A percentile compares a stretch with the other conserved stretches of the same genome.
These are phyloP conservation scores for Hirudo medicinalis DNA, from an alignment of 1,140 invertebrate genomes.

Conservation along the genomic window DNA sequence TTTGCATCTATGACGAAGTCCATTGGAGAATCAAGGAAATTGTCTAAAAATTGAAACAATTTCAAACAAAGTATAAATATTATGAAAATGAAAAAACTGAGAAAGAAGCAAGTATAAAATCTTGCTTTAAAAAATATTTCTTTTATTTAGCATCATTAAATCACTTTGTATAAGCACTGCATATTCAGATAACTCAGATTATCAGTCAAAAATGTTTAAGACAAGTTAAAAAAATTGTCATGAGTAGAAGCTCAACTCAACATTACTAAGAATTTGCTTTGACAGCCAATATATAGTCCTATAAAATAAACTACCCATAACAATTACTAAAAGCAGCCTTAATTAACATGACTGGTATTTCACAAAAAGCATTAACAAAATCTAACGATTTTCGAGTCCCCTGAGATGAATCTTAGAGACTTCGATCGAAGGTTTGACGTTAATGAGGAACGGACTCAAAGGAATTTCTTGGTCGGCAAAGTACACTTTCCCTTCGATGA, in stretches of 20 bases:
- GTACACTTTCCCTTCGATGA: constrained; percentile 49
- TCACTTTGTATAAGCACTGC: neutral
- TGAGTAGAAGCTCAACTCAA: too few relatives aligned
- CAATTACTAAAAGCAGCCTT: neutral
- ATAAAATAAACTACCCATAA: neutral
- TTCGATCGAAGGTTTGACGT: constrained; percentile 59
- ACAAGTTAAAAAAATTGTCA: too few relatives aligned
- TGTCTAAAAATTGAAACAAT: constrained; percentile 1
- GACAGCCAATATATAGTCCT: too few relatives aligned
- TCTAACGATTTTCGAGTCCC: constrained; percentile 11
- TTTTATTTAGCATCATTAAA: neutral
- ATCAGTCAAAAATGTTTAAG: too few relatives aligned
- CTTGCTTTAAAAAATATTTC: neutral
- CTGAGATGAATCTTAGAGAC: constrained; percentile 64
- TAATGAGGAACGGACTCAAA: constrained; percentile 57
- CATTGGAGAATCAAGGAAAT: constrained; percentile 10
- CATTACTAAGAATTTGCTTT: too few relatives aligned
- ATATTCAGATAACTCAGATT: too few relatives aligned
- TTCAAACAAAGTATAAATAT: neutral
- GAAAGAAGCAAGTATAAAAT: too few relatives aligned
- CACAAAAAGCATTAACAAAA: neutral
- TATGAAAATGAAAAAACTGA: neutral
- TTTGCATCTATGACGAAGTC: neutral
- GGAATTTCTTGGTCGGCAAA: constrained; percentile 63
- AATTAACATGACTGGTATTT: neutral